Evolutionary conservation across 2,888 invertebrate genomes (phyloP).

Genomic region (Aplocera efformata): DNA sequence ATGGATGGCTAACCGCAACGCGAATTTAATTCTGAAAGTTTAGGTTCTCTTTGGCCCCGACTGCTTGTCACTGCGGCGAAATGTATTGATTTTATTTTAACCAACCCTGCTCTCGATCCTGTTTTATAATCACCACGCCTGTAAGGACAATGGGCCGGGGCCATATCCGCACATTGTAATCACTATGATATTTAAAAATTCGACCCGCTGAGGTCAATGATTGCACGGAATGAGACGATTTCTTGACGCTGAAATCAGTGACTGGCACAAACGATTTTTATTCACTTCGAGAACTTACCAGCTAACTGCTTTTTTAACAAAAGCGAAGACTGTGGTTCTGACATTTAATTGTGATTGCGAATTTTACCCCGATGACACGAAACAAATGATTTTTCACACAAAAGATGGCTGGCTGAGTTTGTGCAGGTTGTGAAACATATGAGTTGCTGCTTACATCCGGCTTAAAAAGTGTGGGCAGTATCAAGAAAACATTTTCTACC

Average conservation of each 20-base stretch:
- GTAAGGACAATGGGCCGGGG: slow-evolving; percentile 3
- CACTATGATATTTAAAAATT: slow-evolving; percentile 64
- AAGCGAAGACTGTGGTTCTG: slow-evolving; percentile 97
- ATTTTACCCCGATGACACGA: slow-evolving; percentile 87
- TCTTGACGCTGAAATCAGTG: slow-evolving; percentile 55
- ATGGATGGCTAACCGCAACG: slow-evolving; percentile 40
- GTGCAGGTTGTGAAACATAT: slow-evolving; percentile 79
- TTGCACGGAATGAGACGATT: slow-evolving; percentile 60
- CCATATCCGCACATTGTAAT: slow-evolving; percentile 26
- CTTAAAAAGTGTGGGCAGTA: slow-evolving; percentile 48
- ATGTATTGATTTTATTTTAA: slow-evolving; percentile 67
- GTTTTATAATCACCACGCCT: slow-evolving; percentile 7
- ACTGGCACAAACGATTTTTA: slow-evolving; percentile 43
- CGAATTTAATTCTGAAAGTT: slow-evolving; percentile 19
- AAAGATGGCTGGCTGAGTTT: slow-evolving; percentile 86
- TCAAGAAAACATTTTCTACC: neutral
- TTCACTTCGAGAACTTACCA: slow-evolving; percentile 82
- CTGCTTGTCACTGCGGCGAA: slow-evolving; percentile 59
- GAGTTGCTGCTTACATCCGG: slow-evolving; percentile 75
- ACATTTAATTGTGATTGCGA: slow-evolving; percentile 92
- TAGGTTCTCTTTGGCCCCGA: slow-evolving; percentile 50
- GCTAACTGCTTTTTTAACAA: slow-evolving; percentile 97
- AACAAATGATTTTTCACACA: slow-evolving; percentile 85
- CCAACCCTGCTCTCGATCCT: slow-evolving; percentile 21
- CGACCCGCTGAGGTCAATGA: slow-evolving; percentile 77